A percentile compares a stretch with the other conserved stretches of the same genome.
phyloP scores from a whole-genome alignment of 2,113 vertebrate genomes.

The Hirundichthys speculiger region DNA sequence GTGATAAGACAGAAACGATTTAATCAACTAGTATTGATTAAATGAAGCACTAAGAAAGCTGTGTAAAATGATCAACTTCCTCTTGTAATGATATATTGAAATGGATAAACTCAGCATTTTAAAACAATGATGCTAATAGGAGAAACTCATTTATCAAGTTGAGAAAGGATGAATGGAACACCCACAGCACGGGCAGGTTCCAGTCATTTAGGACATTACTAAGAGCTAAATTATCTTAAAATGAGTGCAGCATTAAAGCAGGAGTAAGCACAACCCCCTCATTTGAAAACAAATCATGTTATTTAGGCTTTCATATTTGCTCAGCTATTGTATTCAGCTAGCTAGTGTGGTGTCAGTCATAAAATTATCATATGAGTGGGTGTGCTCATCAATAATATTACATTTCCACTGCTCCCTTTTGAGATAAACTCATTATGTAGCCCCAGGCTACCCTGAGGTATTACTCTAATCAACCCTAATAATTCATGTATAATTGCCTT shows the following conservation, averaged over 20 bases:
- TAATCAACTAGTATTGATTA: slow-evolving; percentile 57
- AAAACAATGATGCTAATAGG: slow-evolving; percentile 5
- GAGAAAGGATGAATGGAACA: slow-evolving; percentile 12
- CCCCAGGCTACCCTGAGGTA: slow-evolving; percentile 46
- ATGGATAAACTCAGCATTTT: slow-evolving; percentile 5
- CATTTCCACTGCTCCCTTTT: slow-evolving; percentile 26
- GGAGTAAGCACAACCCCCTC: neutral
- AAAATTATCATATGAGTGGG: slow-evolving; percentile 25
- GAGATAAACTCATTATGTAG: slow-evolving; percentile 57
- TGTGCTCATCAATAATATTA: slow-evolving; percentile 24
- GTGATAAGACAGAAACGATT: slow-evolving; percentile 19
- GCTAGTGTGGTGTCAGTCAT: slow-evolving; percentile 4
- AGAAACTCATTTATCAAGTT: slow-evolving; percentile 19
- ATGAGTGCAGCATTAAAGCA: slow-evolving; percentile 3
- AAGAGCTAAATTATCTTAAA: slow-evolving; percentile 30
- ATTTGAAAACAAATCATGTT: slow-evolving; percentile 40
- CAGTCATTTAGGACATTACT: slow-evolving; percentile 40
- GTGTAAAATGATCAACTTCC: neutral
- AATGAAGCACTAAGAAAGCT: slow-evolving; percentile 30
- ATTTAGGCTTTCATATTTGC: slow-evolving; percentile 49
- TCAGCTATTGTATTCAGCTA: slow-evolving; percentile 26
- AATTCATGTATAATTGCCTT: slow-evolving; percentile 54
- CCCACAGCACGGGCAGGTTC: slow-evolving; percentile 31
- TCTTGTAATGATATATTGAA: slow-evolving; percentile 24
- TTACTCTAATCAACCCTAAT: slow-evolving; percentile 63